A percentile compares a stretch with the other conserved stretches of the same genome.
Evolutionary conservation across 2,797 vertebrate species (phyloP).

Genomic region (Glyptemys insculpta): DNA sequence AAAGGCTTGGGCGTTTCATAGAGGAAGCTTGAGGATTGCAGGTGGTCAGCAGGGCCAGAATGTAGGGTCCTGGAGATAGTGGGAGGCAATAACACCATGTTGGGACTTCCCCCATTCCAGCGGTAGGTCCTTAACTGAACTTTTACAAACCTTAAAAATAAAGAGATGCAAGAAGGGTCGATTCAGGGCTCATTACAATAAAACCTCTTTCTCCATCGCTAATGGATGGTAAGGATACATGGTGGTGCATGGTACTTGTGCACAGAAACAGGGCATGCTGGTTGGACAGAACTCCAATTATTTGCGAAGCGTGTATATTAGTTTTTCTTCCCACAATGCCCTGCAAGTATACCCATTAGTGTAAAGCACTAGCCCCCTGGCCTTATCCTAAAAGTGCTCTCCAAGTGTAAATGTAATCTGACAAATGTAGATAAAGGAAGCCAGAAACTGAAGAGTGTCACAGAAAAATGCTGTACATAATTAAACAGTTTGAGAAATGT

Average conservation of each 20-base stretch:
- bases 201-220: not conserved
- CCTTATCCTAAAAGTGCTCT: not conserved
- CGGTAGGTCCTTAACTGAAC: not conserved
- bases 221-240: not conserved
- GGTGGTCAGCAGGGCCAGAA: not conserved
- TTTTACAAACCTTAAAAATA: not conserved
- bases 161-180: not conserved
- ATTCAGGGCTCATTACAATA: not conserved
- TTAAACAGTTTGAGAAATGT: constrained; percentile 11
- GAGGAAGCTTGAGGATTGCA: not conserved
- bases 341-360: not conserved
- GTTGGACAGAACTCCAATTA: not conserved
- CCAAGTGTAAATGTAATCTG: not conserved
- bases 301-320: not conserved
- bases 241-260: not conserved
- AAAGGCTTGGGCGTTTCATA: not conserved
- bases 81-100: not conserved
- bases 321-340: not conserved
- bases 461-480: not conserved
- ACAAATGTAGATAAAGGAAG: not conserved
- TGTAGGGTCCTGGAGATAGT: not conserved
- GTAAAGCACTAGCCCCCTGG: not conserved
- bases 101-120: too few relatives aligned
- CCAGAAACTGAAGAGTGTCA: not conserved
- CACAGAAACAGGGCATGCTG: not conserved